Evolutionary conservation across 2,797 vertebrate species (phyloP), one percentile per base, ranked within the genome.

Genomic region (Emys orbicularis): DNA sequence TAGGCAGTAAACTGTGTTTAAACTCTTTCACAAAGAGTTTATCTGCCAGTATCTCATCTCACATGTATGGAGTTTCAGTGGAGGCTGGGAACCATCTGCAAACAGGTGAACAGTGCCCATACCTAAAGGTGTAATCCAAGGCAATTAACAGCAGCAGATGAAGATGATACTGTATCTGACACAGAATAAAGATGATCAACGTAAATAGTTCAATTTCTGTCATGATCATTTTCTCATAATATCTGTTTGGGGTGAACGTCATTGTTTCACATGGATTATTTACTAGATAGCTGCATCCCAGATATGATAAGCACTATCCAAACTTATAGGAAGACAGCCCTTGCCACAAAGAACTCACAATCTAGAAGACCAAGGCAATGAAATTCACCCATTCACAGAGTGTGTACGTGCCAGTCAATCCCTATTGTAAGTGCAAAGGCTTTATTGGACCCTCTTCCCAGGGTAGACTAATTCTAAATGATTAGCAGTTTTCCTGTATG

Each of bases 291-390:
- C 65, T 52, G 41, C 4, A 57, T n/a, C 5, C n/a, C 82, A 53
- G 79, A 12, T 3, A 1, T 76, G 49, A 61, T 12, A 61, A 27
- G 6, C 13, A 80, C 16, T 1, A 0, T 41, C 34, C 25, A 41
- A 52, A 23, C 74, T 72, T 4, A 8, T 4, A 0, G 0, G n/a
- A 79, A 84, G 6, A 83, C 18, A 59, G 44, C 2, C 57, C 57
- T 92, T 50, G 44, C 27, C 76, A 10, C 54, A 44, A 54, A 44
- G 27, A 88, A 12, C 13, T 77, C 37, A 86, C 34, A 4, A n/a
- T 53, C 27, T 82, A 72, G 44, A 56, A 15, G 1, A 1, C 57
- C 57, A 59, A 59, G 29, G 29, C 12, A 31, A 27, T 59, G 57
- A 31, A 59, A 31, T 31, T 31, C 12, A 59, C 29, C 12, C 29